Percentiles rank a stretch among this genome's conserved stretches.
Evolutionary conservation across 2,797 vertebrate species (phyloP).

Genomic region (Hypotaenidia okinawae): DNA sequence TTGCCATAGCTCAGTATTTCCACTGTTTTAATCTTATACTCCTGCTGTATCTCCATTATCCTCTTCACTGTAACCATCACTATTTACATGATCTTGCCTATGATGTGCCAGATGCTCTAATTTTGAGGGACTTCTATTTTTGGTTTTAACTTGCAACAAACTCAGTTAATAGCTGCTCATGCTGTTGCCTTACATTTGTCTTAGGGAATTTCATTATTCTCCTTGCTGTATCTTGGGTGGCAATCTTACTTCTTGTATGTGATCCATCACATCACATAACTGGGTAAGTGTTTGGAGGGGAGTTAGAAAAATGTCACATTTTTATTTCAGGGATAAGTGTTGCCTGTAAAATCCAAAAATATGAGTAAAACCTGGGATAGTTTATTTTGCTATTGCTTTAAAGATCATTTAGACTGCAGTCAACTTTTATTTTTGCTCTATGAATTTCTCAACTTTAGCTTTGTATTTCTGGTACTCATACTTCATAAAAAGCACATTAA

Average conservation of each 20-base stretch:
- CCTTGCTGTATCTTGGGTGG: background rate
- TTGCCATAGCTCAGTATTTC: background rate
- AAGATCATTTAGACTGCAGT: background rate
- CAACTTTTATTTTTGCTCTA: background rate
- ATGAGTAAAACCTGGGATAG: background rate
- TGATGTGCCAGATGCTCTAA: background rate
- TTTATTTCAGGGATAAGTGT: background rate
- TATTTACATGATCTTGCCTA: background rate
- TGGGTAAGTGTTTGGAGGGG: background rate
- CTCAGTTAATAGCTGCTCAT: background rate
- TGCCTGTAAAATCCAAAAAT: background rate
- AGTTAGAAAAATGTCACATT: background rate
- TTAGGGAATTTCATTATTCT: background rate
- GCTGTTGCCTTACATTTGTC: background rate
- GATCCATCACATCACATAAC: background rate
- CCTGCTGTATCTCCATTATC: background rate
- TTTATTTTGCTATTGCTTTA: background rate
- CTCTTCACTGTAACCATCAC: background rate
- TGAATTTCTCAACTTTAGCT: background rate
- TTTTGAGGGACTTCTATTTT: background rate
- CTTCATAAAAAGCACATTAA: background rate
- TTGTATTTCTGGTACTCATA: background rate
- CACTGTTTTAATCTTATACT: background rate
- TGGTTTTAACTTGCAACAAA: background rate
- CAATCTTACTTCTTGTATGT: background rate